Percentiles rank a stretch among this genome's conserved stretches.
These are phyloP conservation scores for Hippocampus abdominalis DNA, from an alignment of 2,113 vertebrate species.

Conservation along the genomic window DNA sequence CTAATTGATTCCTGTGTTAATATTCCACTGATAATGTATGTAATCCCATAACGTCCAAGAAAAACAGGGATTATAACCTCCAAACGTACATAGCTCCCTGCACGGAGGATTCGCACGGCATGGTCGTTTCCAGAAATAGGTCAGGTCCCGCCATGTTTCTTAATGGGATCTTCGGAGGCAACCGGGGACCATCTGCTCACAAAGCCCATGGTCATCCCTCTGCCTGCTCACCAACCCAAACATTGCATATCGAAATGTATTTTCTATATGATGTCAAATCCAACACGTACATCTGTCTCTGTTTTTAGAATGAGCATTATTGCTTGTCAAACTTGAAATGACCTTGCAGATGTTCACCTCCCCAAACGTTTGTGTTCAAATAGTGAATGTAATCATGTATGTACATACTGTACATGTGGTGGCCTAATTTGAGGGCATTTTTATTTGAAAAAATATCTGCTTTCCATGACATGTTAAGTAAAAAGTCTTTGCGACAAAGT, in stretches of 20 bases:
- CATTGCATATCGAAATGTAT: slow-evolving; percentile 33
- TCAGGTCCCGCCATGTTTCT: slow-evolving; percentile 67
- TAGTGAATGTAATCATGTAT: not conserved
- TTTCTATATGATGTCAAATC: slow-evolving; percentile 36
- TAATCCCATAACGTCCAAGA: slow-evolving; percentile 47
- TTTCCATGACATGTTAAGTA: too few species aligned
- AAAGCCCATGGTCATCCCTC: slow-evolving; percentile 63
- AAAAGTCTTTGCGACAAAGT: too few species aligned
- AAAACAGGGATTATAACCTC: slow-evolving; percentile 51
- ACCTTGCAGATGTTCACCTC: not conserved
- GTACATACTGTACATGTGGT: not conserved
- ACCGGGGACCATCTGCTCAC: slow-evolving; percentile 68
- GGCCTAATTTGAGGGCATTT: not conserved
- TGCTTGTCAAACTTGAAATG: slow-evolving; percentile 19
- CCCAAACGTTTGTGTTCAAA: slow-evolving; percentile 6
- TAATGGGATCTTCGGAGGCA: slow-evolving; percentile 69
- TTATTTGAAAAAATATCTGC: too few species aligned
- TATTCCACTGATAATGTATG: slow-evolving; percentile 20
- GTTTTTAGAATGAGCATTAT: slow-evolving; percentile 16
- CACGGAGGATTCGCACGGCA: slow-evolving; percentile 46
- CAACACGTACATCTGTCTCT: slow-evolving; percentile 39
- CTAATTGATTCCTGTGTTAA: slow-evolving; percentile 36
- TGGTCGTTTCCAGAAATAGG: slow-evolving; percentile 61
- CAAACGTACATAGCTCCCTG: slow-evolving; percentile 37
- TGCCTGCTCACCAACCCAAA: slow-evolving; percentile 41